phyloP scores from a whole-genome alignment of 2,113 vertebrate genomes.

The Lamprologus lemairii region DNA sequence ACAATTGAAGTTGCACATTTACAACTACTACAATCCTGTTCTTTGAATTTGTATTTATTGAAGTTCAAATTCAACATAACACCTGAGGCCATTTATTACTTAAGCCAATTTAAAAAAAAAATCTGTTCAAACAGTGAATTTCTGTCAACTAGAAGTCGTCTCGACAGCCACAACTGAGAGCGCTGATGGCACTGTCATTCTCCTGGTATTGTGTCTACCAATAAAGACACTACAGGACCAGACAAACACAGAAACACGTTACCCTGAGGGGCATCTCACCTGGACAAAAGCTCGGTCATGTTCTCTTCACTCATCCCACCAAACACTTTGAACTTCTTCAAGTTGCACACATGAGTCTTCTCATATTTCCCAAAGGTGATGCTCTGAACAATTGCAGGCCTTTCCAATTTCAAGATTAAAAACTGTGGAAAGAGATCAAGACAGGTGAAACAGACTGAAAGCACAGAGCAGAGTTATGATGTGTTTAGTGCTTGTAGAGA shows the following conservation, averaged over 20 bases:
- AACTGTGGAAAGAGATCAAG: conserved; percentile 71
- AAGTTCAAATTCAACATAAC: not conserved
- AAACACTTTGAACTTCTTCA: conserved; percentile 99
- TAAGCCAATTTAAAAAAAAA: not conserved
- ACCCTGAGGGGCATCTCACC: conserved; percentile 60
- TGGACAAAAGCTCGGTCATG: conserved; percentile 97
- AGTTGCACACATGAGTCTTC: conserved; percentile 98
- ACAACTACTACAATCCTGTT: not conserved
- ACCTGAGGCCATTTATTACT: not conserved
- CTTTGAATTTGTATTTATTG: not conserved
- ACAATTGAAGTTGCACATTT: not conserved
- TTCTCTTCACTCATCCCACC: conserved; percentile 99
- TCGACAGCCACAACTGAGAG: not conserved
- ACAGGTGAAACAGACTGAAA: not conserved
- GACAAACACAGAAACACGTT: not conserved
- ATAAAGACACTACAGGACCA: not conserved
- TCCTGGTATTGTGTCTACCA: not conserved
- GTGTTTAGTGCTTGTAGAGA: not conserved
- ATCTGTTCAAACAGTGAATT: not conserved
- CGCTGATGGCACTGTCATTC: not conserved
- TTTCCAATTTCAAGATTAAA: conserved; percentile 94
- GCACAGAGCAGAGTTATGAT: not conserved
- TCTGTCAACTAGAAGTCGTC: not conserved
- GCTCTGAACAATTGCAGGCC: conserved; percentile 94
- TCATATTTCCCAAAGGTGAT: conserved; percentile 99